Evolutionary conservation across 2,888 invertebrate genomes (phyloP).

Genomic region (Agriopis leucophaearia): DNA sequence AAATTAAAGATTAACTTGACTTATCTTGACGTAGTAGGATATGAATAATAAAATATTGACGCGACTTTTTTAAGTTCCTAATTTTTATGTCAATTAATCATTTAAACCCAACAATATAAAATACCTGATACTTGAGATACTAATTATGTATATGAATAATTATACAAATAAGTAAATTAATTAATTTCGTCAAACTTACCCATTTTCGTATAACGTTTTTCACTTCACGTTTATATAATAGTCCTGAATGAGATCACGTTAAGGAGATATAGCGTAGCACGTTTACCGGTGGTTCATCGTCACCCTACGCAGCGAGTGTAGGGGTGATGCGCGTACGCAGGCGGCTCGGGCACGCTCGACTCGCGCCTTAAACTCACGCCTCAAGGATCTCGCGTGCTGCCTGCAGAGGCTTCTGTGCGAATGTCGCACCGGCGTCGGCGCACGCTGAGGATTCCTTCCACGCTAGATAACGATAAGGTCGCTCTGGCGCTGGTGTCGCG

Average conservation of each 20-base stretch:
- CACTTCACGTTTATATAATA: constrained; percentile 74
- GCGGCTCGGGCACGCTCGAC: constrained; percentile 55
- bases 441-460: constrained; percentile 78
- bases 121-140: background rate
- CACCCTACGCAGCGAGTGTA: constrained; percentile 63
- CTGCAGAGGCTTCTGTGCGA: constrained; percentile 82
- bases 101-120: background rate
- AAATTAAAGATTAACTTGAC: background rate
- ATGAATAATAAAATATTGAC: too few species aligned
- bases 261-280: constrained; percentile 65
- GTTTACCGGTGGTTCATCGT: constrained; percentile 78
- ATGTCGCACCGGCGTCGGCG: constrained; percentile 71
- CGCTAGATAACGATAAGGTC: constrained; percentile 81
- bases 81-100: background rate
- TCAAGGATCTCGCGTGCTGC: constrained; percentile 80
- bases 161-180: constrained; percentile 11
- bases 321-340: constrained; percentile 63
- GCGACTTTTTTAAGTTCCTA: too few species aligned
- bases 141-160: background rate
- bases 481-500: constrained; percentile 42
- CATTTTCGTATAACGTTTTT: constrained; percentile 68
- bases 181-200: constrained; percentile 63
- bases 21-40: too few species aligned
- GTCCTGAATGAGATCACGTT: constrained; percentile 75
- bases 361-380: constrained; percentile 61